Evolutionary conservation across 2,888 invertebrate species (phyloP).

Genomic region (Elmis aenea): DNA sequence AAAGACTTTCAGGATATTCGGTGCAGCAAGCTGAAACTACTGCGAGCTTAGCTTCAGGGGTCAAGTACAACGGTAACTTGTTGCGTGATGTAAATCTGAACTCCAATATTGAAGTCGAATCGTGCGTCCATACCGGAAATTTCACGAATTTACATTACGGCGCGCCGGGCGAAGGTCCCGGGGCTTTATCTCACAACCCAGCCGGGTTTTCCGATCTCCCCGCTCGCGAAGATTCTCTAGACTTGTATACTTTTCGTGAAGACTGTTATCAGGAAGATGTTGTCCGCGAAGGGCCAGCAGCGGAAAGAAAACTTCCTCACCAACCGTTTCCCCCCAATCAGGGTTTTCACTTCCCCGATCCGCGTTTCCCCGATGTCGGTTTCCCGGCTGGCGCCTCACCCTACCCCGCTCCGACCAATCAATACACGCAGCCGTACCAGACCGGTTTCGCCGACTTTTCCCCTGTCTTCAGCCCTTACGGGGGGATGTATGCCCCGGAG

Average conservation of each 20-base stretch:
- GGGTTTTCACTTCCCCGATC: slow-evolving; percentile 43
- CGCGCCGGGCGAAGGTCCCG: slow-evolving; percentile 47
- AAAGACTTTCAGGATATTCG: slow-evolving; percentile 36
- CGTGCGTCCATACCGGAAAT: slow-evolving; percentile 61
- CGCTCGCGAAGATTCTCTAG: slow-evolving; percentile 54
- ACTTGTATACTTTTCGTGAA: slow-evolving; percentile 57
- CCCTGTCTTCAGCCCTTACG: slow-evolving; percentile 50
- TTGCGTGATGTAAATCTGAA: slow-evolving; percentile 53
- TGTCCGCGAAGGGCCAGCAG: slow-evolving; percentile 35
- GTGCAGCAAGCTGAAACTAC: slow-evolving; percentile 16
- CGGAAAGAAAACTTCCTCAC: slow-evolving; percentile 25
- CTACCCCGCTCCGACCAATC: slow-evolving; percentile 33
- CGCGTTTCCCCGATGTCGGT: slow-evolving; percentile 38
- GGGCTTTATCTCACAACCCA: slow-evolving; percentile 33
- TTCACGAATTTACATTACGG: slow-evolving; percentile 68
- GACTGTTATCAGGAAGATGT: slow-evolving; percentile 56
- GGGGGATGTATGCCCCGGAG: slow-evolving; percentile 37
- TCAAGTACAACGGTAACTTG: slow-evolving; percentile 43
- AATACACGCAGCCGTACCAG: slow-evolving; percentile 39
- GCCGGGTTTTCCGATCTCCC: slow-evolving; percentile 42
- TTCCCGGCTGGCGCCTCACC: slow-evolving; percentile 32
- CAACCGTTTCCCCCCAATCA: slow-evolving; percentile 38
- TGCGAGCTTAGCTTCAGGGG: slow-evolving; percentile 11
- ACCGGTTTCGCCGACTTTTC: slow-evolving; percentile 41
- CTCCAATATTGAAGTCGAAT: slow-evolving; percentile 57